Evolutionary conservation across 2,113 vertebrate genomes (phyloP).

Genomic region (Sturnira hondurensis): DNA sequence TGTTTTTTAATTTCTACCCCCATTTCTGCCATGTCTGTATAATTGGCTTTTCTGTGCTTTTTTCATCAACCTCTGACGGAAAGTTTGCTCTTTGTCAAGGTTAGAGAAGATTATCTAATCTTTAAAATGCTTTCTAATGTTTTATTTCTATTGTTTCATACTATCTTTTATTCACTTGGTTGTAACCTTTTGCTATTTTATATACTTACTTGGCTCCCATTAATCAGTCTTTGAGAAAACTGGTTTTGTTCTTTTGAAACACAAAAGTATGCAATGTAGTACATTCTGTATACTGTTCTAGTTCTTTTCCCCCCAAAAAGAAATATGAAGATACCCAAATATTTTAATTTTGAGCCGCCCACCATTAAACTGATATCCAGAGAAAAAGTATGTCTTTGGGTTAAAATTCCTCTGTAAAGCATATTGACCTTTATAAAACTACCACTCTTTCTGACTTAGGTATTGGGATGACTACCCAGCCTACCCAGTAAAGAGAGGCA

Average conservation of each 20-base stretch:
- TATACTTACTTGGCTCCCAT: background rate
- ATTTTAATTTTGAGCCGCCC: background rate
- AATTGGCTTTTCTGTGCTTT: conserved; percentile 5
- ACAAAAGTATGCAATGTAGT: background rate
- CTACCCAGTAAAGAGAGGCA: too few relatives aligned
- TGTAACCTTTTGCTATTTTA: background rate
- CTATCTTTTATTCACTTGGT: background rate
- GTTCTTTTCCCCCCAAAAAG: background rate
- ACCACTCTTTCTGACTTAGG: background rate
- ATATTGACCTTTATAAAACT: background rate
- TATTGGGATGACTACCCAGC: too few relatives aligned
- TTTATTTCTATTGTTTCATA: conserved; percentile 14
- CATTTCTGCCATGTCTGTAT: background rate
- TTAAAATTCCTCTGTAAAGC: background rate
- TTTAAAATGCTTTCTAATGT: background rate
- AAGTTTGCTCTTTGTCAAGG: background rate
- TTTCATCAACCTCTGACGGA: background rate
- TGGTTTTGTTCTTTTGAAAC: conserved; percentile 44
- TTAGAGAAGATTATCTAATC: background rate
- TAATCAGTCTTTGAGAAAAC: background rate
- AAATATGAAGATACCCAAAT: background rate
- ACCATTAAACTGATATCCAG: background rate
- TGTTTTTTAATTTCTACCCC: background rate
- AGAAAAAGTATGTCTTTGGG: background rate
- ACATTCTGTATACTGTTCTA: background rate